Percentiles rank a stretch among this genome's conserved stretches.
Evolutionary conservation across 1,140 invertebrate genomes (phyloP).

Genomic region (Orchesella cincta): DNA sequence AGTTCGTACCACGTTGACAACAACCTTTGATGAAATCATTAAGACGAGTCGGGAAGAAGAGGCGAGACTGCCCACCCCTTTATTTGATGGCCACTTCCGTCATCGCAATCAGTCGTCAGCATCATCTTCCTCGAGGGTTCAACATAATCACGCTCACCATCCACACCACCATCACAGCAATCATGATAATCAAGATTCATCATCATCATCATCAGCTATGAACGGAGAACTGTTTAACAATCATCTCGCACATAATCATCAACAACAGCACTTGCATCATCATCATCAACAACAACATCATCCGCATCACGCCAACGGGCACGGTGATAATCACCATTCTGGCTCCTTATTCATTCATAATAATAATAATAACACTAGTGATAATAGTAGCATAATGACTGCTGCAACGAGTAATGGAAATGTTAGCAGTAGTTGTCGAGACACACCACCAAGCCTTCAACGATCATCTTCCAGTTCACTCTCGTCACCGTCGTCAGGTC

Average conservation of each 20-base stretch:
- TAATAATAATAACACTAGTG: neutral
- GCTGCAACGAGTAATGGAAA: neutral
- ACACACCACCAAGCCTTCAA: neutral
- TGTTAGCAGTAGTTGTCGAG: neutral
- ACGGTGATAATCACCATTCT: neutral
- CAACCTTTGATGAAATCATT: constrained; percentile 24
- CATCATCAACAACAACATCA: constrained; percentile 3
- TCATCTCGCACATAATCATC: neutral
- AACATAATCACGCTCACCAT: constrained; percentile 17
- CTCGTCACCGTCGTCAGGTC: neutral
- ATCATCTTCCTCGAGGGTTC: neutral
- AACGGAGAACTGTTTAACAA: neutral
- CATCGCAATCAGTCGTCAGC: neutral
- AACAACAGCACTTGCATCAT: neutral
- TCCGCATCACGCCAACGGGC: neutral
- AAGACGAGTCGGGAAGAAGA: constrained; percentile 20
- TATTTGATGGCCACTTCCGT: neutral
- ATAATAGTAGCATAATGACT: constrained; percentile 7
- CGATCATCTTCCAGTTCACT: constrained; percentile 16
- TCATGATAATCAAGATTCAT: constrained; percentile 16
- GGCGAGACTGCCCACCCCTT: constrained; percentile 17
- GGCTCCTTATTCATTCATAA: neutral
- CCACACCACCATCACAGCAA: too few species aligned
- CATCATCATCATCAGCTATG: constrained; percentile 11
- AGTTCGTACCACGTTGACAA: neutral